Base-by-base conservation (phyloP, 2,113 vertebrate genomes). In the Charadrius vociferus region DNA sequence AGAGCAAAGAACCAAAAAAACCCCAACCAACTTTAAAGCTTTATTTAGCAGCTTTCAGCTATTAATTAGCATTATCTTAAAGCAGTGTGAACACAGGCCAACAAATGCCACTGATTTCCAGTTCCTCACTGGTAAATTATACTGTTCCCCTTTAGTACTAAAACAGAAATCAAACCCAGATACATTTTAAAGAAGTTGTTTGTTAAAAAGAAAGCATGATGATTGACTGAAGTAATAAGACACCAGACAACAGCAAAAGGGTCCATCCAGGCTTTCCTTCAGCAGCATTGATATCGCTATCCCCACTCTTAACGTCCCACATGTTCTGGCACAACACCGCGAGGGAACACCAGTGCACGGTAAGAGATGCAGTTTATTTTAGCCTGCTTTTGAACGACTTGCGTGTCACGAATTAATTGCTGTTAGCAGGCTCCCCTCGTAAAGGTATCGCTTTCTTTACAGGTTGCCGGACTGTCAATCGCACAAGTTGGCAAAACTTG, bases 251-350 rank as follows among this genome's bases (percentile, higher is more conserved):
- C 94, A 98, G 97, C 92, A 97, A 97, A 92, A 97, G 93, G 94
- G 95, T 96, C 96, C 98, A 98, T 98, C 98, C 98, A 99, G 98
- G 98, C 98, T 98, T 98, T 98, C 98, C 97, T 98, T 98, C 98
- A 95, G 96, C 93, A 97, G 90, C 82, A 74, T 77, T 77, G 84
- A 94, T 93, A 96, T 61, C 75, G 75, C 95, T 97, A 75, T 79
- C 93, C 97, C 97, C 97, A 93, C 49, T 85, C 94, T 88, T 82
- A 85, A 58, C 49, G 85, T n/a, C 94, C 75, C 75, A 83, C 73
- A 23, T 29, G 17, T 19, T 91, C 87, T 75, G 83, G 67, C 89
- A 75, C 68, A 89, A 23, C 58, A 52, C 41, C 24, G 36, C 49
- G 86, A 96, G 86, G 95, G 67, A 95, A 89, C 90, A 74, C n/a